Base-by-base conservation (phyloP, 2,888 invertebrate genomes). In the Eumerus sabulonum region DNA sequence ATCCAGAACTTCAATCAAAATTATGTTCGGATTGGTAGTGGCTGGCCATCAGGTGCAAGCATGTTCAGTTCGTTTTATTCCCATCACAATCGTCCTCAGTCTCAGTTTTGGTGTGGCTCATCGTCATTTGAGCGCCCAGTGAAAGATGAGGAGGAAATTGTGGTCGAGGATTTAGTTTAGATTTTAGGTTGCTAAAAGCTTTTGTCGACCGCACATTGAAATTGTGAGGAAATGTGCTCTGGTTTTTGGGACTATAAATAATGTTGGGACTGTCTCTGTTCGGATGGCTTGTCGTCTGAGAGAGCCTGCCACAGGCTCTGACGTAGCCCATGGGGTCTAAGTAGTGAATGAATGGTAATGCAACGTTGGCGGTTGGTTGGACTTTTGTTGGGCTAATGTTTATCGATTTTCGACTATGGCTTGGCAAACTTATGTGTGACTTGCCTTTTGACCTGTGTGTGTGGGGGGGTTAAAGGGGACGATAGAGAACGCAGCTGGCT, bases 141-240 rank as follows among this genome's bases (percentile, higher is more conserved):
- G 64, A 73, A 73, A 73, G 73, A 68, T 73, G 68, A 27, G 27
- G 27, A 79, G 79, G 56, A 79, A 64, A 74, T 74, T 79, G 79
- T 70, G 74, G 79, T 79, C 60, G 54, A 64, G 79, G 74, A 70
- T 70, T 79, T 79, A 68, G 68, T 79, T 79, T 74, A 64, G 68
- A 70, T 64, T 73, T 68, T 74, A 56, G 74, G 54, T 54, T 79
- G 79, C 79, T 79, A 79, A 79, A 79, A 79, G 79, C 79, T 79
- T 79, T 79, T 79, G 64, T 50, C 56, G 35, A 79, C 79, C 79
- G 59, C 79, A 79, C 60, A 79, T 60, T 79, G 74, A 60, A 73
- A 74, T 74, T 67, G 77, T 72, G 77, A 77, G 77, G 72, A 72
- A 77, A 77, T 77, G 77, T 77, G 63, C 77, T 72, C 67, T 63